phyloP scores from a whole-genome alignment of 2,888 invertebrate genomes.

The Agrochola lychnidis region DNA sequence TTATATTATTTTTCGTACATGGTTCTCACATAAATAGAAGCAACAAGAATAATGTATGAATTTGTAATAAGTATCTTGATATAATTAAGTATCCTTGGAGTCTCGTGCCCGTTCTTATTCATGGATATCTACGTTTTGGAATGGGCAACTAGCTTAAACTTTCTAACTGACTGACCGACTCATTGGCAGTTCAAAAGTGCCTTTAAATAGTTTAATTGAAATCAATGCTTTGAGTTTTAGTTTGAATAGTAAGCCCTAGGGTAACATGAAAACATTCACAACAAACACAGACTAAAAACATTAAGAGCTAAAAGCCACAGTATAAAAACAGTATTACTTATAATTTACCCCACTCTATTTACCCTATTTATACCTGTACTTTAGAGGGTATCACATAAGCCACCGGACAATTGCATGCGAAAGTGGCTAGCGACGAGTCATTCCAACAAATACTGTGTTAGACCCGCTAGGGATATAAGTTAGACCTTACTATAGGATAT shows the following conservation, averaged over 20 bases:
- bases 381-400: conserved; percentile 39
- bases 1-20: too few species aligned
- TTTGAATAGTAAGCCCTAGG: not conserved
- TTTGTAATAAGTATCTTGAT: too few species aligned
- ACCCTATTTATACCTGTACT: conserved; percentile 24
- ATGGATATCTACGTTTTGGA: too few species aligned
- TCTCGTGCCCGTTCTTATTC: too few species aligned
- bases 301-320: not conserved
- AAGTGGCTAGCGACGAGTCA: conserved; percentile 67
- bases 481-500: conserved; percentile 23
- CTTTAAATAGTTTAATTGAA: too few species aligned
- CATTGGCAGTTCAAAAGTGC: too few species aligned
- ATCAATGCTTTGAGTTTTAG: too few species aligned
- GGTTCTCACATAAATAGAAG: too few species aligned
- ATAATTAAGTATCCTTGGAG: too few species aligned
- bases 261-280: not conserved
- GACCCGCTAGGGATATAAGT: conserved; percentile 58
- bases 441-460: conserved; percentile 68
- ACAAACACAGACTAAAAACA: conserved; percentile 8
- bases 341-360: conserved; percentile 23
- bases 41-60: too few species aligned
- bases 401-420: conserved; percentile 68
- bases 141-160: too few species aligned
- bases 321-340: conserved; percentile 14
- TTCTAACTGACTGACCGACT: too few species aligned